These are phyloP conservation scores for Lutra lutra DNA, from an alignment of 2,797 vertebrate genomes.

Conservation along the genomic window DNA sequence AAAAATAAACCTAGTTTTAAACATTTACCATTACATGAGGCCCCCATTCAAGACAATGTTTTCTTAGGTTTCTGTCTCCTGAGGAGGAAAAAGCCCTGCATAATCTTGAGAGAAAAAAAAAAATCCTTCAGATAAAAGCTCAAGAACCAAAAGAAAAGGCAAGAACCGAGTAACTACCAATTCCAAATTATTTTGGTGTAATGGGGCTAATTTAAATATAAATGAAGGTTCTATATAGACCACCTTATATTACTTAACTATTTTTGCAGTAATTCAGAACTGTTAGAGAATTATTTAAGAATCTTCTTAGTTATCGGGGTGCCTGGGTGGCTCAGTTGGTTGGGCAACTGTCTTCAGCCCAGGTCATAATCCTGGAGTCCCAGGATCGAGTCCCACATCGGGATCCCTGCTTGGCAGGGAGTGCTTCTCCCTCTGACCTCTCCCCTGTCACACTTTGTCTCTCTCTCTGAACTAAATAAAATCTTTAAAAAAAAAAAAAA, in stretches of 20 bases:
- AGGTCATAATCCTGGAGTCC: no score
- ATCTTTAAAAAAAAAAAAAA: no score
- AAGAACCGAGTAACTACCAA: conserved; percentile 20
- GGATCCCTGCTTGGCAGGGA: no score
- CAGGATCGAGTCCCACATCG: no score
- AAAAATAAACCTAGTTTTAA: not conserved
- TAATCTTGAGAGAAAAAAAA: not conserved
- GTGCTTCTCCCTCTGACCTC: no score
- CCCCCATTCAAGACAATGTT: not conserved
- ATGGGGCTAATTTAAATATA: conserved; percentile 9
- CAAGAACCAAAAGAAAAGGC: conserved; percentile 13
- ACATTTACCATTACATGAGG: not conserved
- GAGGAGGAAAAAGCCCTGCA: not conserved
- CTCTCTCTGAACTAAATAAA: no score
- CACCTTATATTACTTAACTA: not conserved
- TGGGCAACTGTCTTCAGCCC: no score
- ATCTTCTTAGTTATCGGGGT: not conserved
- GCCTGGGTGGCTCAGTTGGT: no score
- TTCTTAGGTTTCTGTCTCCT: not conserved
- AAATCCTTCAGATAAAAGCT: not conserved
- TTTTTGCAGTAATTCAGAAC: not conserved
- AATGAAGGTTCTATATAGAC: not conserved
- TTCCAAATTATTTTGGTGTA: not conserved
- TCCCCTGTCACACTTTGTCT: no score
- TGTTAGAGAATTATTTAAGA: not conserved